phyloP scores from a whole-genome alignment of 92 coral and sea anemone genomes.

The Zoanthus sociatus region DNA sequence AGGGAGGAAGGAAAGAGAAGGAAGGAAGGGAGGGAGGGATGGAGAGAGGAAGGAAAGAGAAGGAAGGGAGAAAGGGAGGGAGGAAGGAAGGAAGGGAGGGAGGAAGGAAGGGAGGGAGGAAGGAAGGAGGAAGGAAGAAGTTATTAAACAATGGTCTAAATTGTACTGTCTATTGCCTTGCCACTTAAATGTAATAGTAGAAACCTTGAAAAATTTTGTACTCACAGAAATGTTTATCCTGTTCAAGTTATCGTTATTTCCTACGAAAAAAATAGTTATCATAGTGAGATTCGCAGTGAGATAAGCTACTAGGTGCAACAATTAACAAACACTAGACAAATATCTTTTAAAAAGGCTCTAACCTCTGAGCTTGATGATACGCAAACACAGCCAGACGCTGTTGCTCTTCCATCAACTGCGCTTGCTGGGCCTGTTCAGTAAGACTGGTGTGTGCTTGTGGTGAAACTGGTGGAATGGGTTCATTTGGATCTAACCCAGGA shows the following conservation, averaged over 20 bases:
- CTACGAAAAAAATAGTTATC: neutral
- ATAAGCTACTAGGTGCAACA: too few species aligned
- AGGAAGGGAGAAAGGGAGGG: too few species aligned
- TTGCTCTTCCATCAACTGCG: slow-evolving; percentile 56
- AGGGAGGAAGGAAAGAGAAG: too few species aligned
- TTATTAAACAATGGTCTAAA: too few species aligned
- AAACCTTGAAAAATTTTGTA: neutral
- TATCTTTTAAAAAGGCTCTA: neutral
- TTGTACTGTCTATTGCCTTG: too few species aligned
- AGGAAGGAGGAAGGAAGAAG: too few species aligned
- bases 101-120: too few species aligned
- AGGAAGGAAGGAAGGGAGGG: too few species aligned
- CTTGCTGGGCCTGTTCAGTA: slow-evolving; percentile 59
- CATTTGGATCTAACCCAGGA: slow-evolving; percentile 68
- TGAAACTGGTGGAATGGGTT: slow-evolving; percentile 68
- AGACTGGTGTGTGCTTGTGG: slow-evolving; percentile 69
- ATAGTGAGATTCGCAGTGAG: neutral
- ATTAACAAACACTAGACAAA: neutral
- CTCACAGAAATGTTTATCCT: slow-evolving; percentile 19
- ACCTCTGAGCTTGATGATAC: slow-evolving; percentile 62
- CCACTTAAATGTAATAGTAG: too few species aligned
- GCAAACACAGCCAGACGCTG: slow-evolving; percentile 74
- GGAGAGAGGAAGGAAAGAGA: too few species aligned
- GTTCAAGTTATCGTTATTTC: neutral
- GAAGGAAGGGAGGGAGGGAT: too few species aligned